Percentiles rank a stretch among this genome's conserved stretches.
These are phyloP conservation scores for Ispidina picta DNA, from an alignment of 2,797 vertebrate genomes.

Conservation along the genomic window DNA sequence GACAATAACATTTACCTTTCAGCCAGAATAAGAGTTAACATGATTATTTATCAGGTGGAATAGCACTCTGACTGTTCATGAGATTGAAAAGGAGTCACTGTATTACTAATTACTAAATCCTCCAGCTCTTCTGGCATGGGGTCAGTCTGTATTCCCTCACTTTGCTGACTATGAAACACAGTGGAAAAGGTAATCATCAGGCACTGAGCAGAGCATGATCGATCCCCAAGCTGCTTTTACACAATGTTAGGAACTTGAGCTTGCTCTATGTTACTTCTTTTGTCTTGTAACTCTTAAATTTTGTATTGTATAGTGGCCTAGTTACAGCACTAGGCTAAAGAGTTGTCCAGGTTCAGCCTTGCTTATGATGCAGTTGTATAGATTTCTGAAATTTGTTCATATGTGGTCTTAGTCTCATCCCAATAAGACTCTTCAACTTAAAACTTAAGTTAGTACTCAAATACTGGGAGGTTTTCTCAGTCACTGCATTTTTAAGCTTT, in stretches of 20 bases:
- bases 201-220: not conserved
- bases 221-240: not conserved
- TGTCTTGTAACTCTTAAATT: not conserved
- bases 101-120: conserved; percentile 1
- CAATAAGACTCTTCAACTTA: not conserved
- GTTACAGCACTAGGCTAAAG: not conserved
- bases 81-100: not conserved
- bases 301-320: not conserved
- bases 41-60: conserved; percentile 6
- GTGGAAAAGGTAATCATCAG: not conserved
- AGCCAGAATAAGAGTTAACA: not conserved
- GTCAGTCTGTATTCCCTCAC: not conserved
- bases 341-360: not conserved
- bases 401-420: not conserved
- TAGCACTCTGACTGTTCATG: not conserved
- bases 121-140: not conserved
- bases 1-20: not conserved
- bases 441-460: not conserved
- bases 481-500: not conserved
- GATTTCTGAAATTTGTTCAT: not conserved
- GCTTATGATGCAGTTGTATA: not conserved
- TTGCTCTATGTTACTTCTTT: not conserved
- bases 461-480: not conserved
- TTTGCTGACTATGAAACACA: not conserved
- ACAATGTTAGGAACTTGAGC: not conserved